phyloP scores from a whole-genome alignment of 35 echinoderm and acorn worm species.

The Strongylocentrotus purpuratus region DNA sequence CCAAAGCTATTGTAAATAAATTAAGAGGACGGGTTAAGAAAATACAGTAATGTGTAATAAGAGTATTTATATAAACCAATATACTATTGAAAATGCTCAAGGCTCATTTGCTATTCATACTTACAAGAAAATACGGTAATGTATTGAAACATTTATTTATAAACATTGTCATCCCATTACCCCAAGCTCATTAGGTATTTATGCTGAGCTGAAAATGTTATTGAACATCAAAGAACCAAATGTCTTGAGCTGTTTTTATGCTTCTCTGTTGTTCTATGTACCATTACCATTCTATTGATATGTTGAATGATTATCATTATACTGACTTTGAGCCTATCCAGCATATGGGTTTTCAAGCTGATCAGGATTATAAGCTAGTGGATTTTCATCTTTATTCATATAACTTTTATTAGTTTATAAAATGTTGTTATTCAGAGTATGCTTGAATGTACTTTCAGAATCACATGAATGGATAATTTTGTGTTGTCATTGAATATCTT shows the following conservation, averaged over 20 bases:
- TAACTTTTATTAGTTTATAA: too few species aligned
- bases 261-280: background rate
- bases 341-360: too few species aligned
- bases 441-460: too few species aligned
- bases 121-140: background rate
- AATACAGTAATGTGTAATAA: background rate
- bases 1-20: background rate
- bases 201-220: background rate
- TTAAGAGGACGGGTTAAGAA: background rate
- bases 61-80: background rate
- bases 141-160: background rate
- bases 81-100: background rate
- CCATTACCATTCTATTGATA: background rate
- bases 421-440: too few species aligned
- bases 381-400: too few species aligned
- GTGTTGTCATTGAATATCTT: too few species aligned
- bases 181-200: background rate
- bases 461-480: too few species aligned
- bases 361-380: too few species aligned
- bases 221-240: background rate
- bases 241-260: background rate
- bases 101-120: background rate
- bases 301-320: too few species aligned
- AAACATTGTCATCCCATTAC: background rate
- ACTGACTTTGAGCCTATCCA: too few species aligned